Evolutionary conservation across 2,113 vertebrate species (phyloP).

Genomic region (rat (Rattus norvegicus)): GRCr8 NC_086020.1:16741501-16742000

Average conservation of each 20-base stretch:
- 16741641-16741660: background rate
- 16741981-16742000: slow-evolving; percentile 16
- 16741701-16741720: background rate
- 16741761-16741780: background rate
- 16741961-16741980: slow-evolving; percentile 52
- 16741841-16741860: slow-evolving; percentile 15
- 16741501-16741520: background rate
- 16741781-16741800: background rate
- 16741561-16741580: background rate
- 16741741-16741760: background rate
- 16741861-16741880: slow-evolving; percentile 24
- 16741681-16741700: background rate
- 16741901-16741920: background rate
- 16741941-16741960: background rate
- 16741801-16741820: background rate
- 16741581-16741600: background rate
- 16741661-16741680: background rate
- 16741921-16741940: background rate
- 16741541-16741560: background rate
- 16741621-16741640: background rate
- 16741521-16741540: background rate
- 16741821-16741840: background rate
- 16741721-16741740: background rate
- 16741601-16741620: background rate
- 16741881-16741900: slow-evolving; percentile 1